phyloP scores from a whole-genome alignment of 2,888 invertebrate genomes.

The Noctua janthina region DNA sequence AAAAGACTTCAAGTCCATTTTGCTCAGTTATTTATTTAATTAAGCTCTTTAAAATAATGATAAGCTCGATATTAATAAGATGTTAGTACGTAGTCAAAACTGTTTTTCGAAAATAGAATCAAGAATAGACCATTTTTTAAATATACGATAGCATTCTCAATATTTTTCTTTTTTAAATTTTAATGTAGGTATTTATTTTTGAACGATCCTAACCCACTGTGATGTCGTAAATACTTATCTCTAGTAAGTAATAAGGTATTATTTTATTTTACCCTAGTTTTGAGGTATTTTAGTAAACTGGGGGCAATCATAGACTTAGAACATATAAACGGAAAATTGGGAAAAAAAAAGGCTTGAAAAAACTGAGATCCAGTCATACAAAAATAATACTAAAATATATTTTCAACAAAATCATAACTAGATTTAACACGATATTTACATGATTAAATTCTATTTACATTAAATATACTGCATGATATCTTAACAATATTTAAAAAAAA shows the following conservation, averaged over 20 bases:
- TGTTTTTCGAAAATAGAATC: too few species aligned
- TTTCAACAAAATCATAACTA: conserved; percentile 38
- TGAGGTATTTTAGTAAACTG: background rate
- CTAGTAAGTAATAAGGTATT: background rate
- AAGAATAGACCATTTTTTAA: background rate
- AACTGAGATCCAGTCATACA: conserved; percentile 26
- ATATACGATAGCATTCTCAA: background rate
- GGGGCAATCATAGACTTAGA: background rate
- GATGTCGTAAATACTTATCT: background rate
- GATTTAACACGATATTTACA: conserved; percentile 38
- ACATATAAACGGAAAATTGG: background rate
- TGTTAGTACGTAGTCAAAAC: too few species aligned
- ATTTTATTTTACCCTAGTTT: background rate
- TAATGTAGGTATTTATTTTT: background rate
- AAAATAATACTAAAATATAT: conserved; percentile 48
- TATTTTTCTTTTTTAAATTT: background rate
- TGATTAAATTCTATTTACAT: conserved; percentile 26
- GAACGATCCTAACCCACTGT: too few species aligned
- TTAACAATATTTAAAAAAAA: background rate
- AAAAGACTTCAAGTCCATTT: background rate
- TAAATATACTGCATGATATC: conserved; percentile 2
- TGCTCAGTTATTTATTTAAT: background rate
- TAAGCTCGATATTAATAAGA: conserved; percentile 7
- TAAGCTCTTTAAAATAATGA: background rate
- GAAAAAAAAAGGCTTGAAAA: background rate